These are phyloP conservation scores for Pseudorhiza aurosa DNA, from an alignment of 30 jellyfish, hydroid and myxozoan genomes.

Conservation along the genomic window DNA sequence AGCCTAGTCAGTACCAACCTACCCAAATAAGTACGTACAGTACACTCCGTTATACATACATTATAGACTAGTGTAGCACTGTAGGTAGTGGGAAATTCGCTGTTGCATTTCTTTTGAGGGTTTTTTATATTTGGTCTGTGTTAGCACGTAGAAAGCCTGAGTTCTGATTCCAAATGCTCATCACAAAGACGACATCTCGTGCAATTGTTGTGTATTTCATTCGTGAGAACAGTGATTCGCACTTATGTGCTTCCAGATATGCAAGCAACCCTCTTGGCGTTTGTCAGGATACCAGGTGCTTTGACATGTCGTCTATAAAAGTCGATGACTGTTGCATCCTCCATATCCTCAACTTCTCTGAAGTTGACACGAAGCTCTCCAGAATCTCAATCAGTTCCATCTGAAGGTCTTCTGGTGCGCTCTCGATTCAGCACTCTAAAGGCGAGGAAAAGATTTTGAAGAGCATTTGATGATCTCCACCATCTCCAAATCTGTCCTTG, in stretches of 20 bases:
- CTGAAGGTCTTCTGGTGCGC: too few species aligned
- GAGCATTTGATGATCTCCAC: too few species aligned
- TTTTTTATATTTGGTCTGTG: too few species aligned
- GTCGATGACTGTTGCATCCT: background rate
- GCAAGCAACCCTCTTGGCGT: constrained; percentile 2
- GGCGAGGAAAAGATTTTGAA: too few species aligned
- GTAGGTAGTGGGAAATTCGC: background rate
- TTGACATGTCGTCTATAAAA: background rate
- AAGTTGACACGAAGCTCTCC: too few species aligned
- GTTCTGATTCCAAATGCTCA: background rate
- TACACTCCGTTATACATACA: background rate
- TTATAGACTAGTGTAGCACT: too few species aligned
- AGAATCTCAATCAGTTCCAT: too few species aligned
- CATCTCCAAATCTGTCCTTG: too few species aligned
- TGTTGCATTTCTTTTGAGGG: background rate
- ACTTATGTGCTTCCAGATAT: constrained; percentile 1
- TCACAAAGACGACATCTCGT: background rate
- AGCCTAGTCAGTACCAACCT: background rate
- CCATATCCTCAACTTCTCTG: too few species aligned
- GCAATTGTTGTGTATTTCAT: background rate
- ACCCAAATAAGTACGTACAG: background rate
- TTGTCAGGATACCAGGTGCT: background rate
- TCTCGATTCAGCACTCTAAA: too few species aligned
- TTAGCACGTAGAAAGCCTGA: background rate
- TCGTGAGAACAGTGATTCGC: too few species aligned